Base-by-base conservation (phyloP, 2,888 invertebrate genomes). In the Eupelmus urozonus region DNA sequence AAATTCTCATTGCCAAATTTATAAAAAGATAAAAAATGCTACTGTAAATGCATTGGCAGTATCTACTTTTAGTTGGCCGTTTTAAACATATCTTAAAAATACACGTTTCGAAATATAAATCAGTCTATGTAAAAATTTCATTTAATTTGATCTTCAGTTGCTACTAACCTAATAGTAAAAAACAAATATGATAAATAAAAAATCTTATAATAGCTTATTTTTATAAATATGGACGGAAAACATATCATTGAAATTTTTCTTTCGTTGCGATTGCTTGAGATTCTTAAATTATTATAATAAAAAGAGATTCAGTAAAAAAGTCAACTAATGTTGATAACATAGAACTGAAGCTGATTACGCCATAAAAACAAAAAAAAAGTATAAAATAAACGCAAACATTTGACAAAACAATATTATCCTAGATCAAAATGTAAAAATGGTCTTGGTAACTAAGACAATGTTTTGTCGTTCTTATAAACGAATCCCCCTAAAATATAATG, bases 191-290 rank as follows among this genome's bases (percentile, higher is more conserved):
- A 9, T 45, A 45, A 45, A 45, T 13, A 45, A 70, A 74, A 40
- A 25, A 53, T 51, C 34, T 40, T 49, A 57, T 7, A 51, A 53
- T 70, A 71, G 29, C 53, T 77, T 77, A 67, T 7, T 51, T 29
- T 20, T 34, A 71, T 59, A 75, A 79, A 66, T 53, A 71, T 79
- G 79, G 75, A 79, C 79, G 75, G 75, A 75, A 75, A 72, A 20
- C 60, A 60, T 51, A 42, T 55, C 42, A 66, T 60, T n/a, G 45
- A 65, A 70, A 53, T 42, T 66, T 55, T 73, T 18, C 16, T 51
- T 49, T 77, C 57, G 18, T 40, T 53, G 18, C 27, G n/a, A 51
- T 59, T 69, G 59, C 49, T 34, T 72, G 53, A 78, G 62, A 73
- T 55, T 73, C 29, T 23, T 71, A 7, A 20, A 76, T 45, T 55